phyloP scores from a whole-genome alignment of 2,888 invertebrate genomes.

The Leucoma salicis region DNA sequence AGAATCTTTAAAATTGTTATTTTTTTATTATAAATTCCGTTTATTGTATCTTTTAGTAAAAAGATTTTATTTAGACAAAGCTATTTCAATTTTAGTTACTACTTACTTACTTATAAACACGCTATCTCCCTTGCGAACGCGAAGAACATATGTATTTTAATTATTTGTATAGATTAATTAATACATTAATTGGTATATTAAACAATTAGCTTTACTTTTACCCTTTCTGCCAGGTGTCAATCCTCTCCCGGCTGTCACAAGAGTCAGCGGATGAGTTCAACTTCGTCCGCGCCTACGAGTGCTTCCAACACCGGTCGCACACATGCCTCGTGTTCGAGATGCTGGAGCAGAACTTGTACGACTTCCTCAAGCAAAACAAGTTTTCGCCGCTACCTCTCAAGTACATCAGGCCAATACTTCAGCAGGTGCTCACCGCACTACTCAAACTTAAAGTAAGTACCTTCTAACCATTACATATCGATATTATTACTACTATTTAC shows the following conservation, averaged over 20 bases:
- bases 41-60: too few species aligned
- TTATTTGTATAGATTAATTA: too few species aligned
- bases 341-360: slow-evolving; percentile 99
- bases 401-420: slow-evolving; percentile 98
- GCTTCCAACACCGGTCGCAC: slow-evolving; percentile 99
- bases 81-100: too few species aligned
- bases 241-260: slow-evolving; percentile 95
- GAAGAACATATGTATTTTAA: too few species aligned
- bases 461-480: too few species aligned
- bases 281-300: slow-evolving; percentile 99
- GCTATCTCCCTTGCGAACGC: too few species aligned
- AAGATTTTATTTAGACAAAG: too few species aligned
- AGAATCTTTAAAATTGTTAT: too few species aligned
- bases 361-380: slow-evolving; percentile 99
- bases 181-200: too few species aligned
- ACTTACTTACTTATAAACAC: too few species aligned
- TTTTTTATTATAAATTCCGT: too few species aligned
- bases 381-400: slow-evolving; percentile 99
- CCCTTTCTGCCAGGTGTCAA: slow-evolving; percentile 85
- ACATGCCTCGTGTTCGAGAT: slow-evolving; percentile 99
- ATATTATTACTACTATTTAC: too few species aligned
- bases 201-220: background rate
- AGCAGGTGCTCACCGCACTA: slow-evolving; percentile 95
- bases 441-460: slow-evolving; percentile 91
- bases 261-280: slow-evolving; percentile 99